These are phyloP conservation scores for Herminia tarsipennalis DNA, from an alignment of 2,888 invertebrate genomes.

Conservation along the genomic window DNA sequence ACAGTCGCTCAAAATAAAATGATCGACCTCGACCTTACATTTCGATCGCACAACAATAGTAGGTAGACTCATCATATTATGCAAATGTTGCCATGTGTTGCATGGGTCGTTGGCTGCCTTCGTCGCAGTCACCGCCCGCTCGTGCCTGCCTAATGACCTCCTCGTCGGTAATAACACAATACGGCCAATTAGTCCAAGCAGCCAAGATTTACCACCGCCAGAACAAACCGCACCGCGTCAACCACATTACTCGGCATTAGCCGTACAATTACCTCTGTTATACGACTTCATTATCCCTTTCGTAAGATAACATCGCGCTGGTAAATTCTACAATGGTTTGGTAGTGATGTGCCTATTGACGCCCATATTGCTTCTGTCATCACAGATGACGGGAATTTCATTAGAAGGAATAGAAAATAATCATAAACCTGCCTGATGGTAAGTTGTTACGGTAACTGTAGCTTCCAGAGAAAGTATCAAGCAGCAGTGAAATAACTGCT, in stretches of 20 bases:
- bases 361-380: too few relatives aligned
- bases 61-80: conserved; percentile 21
- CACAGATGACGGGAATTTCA: too few relatives aligned
- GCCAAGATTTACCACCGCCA: conserved; percentile 58
- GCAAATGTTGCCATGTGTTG: conserved; percentile 27
- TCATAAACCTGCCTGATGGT: too few relatives aligned
- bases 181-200: conserved; percentile 70
- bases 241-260: conserved; percentile 65
- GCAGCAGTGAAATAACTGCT: too few relatives aligned
- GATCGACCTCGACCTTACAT: too few relatives aligned
- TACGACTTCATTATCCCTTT: conserved; percentile 47
- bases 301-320: conserved; percentile 8
- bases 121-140: conserved; percentile 52
- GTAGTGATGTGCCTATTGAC: not conserved
- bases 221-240: conserved; percentile 57
- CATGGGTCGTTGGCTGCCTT: conserved; percentile 40
- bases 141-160: conserved; percentile 58
- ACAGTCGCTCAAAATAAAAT: too few relatives aligned
- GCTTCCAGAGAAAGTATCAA: too few relatives aligned
- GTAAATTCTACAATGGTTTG: not conserved
- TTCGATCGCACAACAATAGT: too few relatives aligned
- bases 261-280: conserved; percentile 57
- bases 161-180: conserved; percentile 58
- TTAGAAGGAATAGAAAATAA: too few relatives aligned
- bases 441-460: too few relatives aligned